Evolutionary conservation across 1,140 invertebrate genomes (phyloP), one percentile per base, ranked within the genome.

Genomic region (Diachasma alloeum): DNA sequence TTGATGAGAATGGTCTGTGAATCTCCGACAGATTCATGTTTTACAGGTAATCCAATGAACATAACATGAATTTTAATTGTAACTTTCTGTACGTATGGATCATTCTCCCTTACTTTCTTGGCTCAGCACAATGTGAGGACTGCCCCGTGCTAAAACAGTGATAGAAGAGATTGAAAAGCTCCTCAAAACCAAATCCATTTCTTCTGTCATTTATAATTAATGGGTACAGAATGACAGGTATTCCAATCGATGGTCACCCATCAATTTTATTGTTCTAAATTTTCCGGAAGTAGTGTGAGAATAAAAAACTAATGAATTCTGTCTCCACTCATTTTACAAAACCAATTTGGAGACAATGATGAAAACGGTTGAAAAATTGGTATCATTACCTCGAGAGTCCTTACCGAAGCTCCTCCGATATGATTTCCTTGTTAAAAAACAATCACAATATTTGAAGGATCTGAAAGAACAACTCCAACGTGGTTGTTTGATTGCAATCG

Each of bases 351-450:
- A 67, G n/a, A 19, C 22, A 22, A 3, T 17, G 4, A 22, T 22
- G 24, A 10, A 67, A 4, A 4, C 48, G n/a, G 48, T 53, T 10
- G 48, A 53, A 53, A 17, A 53, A 17, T 17, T 53, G 10, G 8
- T n/a, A 11, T 6, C 10, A 53, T 53, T 4, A 10, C n/a, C 4
- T 53, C 48, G 10, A 53, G 8, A 4, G 17, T 9, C 5, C n/a
- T 53, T 6, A 42, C n/a, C n/a, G n/a, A 17, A 17, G 22, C 11
- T 67, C 63, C 22, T 67, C 10, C 22, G 3, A 15, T 78, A 81
- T 77, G n/a, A 76, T 68, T 81, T 78, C 42, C 75, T 80, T 56
- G 66, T 77, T 6, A 80, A 80, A 69, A 22, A 75, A 56, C 79
- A 79, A 46, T 59, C 70, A 24, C 59, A 69, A 72, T 70, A 59